phyloP scores from a whole-genome alignment of 64 coral and sea anemone genomes.

The Montipora foliosa region DNA sequence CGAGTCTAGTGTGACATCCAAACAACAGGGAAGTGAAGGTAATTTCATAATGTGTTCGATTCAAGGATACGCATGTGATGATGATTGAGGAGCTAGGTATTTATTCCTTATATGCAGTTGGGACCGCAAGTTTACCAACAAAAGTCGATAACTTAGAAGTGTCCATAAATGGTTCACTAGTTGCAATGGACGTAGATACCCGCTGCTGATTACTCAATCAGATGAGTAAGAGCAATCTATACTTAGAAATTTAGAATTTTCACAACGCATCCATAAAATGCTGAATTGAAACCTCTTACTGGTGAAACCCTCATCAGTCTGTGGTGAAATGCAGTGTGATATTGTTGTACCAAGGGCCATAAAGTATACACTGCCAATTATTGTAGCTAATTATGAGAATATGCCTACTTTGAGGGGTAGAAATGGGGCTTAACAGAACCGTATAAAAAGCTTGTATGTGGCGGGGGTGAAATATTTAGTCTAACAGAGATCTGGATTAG shows the following conservation, averaged over 20 bases:
- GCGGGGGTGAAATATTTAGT: constrained; percentile 42
- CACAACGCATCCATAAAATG: constrained; percentile 17
- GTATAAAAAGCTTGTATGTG: constrained; percentile 65
- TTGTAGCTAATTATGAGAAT: constrained; percentile 45
- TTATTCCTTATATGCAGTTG: constrained; percentile 20
- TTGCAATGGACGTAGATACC: constrained; percentile 68
- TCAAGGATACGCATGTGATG: not conserved
- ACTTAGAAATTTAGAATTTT: constrained; percentile 51
- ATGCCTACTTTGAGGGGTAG: constrained; percentile 65
- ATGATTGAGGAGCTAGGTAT: constrained; percentile 50
- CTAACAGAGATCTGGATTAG: not conserved
- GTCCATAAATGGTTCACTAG: constrained; percentile 53
- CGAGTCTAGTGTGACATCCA: not conserved
- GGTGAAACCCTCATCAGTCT: constrained; percentile 67
- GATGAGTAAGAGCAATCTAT: constrained; percentile 61
- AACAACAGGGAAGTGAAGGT: not conserved
- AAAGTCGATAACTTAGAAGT: constrained; percentile 22
- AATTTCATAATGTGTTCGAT: constrained; percentile 45
- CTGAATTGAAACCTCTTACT: constrained; percentile 44
- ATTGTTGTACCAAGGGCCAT: constrained; percentile 55
- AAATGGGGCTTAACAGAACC: constrained; percentile 58
- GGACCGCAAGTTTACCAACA: not conserved
- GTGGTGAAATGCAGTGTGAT: constrained; percentile 66
- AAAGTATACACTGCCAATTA: constrained; percentile 46
- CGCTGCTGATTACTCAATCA: constrained; percentile 63